Evolutionary conservation across 2,888 invertebrate species (phyloP), one percentile per base, ranked within the genome.

Genomic region (Caradrina clavipalpis): DNA sequence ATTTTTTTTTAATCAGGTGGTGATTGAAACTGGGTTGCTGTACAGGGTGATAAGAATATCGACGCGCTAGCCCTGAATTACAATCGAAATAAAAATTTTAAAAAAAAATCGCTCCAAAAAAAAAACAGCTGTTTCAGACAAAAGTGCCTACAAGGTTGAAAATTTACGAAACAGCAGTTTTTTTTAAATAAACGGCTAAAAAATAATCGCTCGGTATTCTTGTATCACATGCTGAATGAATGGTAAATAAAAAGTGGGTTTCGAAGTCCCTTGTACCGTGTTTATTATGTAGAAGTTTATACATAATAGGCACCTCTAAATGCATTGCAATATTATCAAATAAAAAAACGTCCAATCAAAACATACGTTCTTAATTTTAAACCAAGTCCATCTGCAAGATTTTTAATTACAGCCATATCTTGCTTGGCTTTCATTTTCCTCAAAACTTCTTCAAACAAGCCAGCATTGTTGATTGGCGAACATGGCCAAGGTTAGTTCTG

Each of bases 381-480:
- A 11, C 15, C 5, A 3, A 42, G 19, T 42, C 21, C n/a, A 42
- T 45, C 13, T 57, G 5, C 11, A 17, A 39, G 11, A 17, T 59
- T 76, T 55, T 35, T 45, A 51, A 62, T 55, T 62, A 10, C 53
- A 45, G 5, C 17, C n/a, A 35, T 13, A 49, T 49, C 51, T 53
- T 21, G 7, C 54, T 51, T 21, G 45, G 17, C 50, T 72, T 67
- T 51, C 42, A 50, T 64, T 72, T 45, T 55, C 54, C 47, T 21
- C 31, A 6, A 50, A 63, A 57, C 15, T 42, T 72, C 42, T 57
- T 47, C 21, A 63, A 57, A 54, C 59, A 54, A 78, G 35, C 19
- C 50, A 60, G 19, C 57, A 53, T 53, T 76, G 50, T 71, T 69
- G 66, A 79, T 72, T 76, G 51, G 71, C 49, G 22, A 69, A 69